Evolutionary conservation across 2,888 invertebrate genomes (phyloP), one percentile per base, ranked within the genome.

Genomic region (Acronicta psi): DNA sequence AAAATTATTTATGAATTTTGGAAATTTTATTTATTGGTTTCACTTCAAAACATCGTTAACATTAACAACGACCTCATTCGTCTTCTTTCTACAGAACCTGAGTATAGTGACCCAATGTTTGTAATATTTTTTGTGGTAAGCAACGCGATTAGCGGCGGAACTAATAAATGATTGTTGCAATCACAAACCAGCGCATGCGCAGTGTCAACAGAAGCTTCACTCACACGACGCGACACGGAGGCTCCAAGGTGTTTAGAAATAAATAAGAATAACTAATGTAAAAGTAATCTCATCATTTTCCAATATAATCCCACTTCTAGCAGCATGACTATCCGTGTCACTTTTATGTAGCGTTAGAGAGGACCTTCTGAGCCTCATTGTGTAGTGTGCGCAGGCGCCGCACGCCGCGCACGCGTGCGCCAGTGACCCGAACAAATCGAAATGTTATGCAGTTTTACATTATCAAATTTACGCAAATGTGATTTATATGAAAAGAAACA

Each of bases 101-200:
- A 10, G 6, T 1, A 10, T 16, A 11, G 17, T 46, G 45, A 7
- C 41, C 41, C 29, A 17, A 45, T 41, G 11, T 23, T 17, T 20
- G 34, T 34, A 37, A 11, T 8, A 13, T 31, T 23, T 45, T 17
- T 8, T 6, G 40, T 14, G n/a, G 34, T 16, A 9, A 45, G 41
- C 14, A 31, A 25, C 16, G 9, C 43, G 49, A 49, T 43, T 44
- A 44, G 18, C n/a, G 50, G 18, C 23, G 37, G 51, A 60, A 45
- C 29, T 36, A 49, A 52, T 45, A 9, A 52, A 41, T 37, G 29
- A 31, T 37, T 52, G 53, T 45, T 6, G 52, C 52, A 61, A 29
- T 44, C 34, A 20, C 10, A 4, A 14, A 60, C 14, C 43, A 34
- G n/a, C 34, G 6, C n/a, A n/a, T 3, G 20, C 11, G 11, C 11